Conservation (phyloP, 2,113 vertebrate species). For the Ibidorhyncha struthersii region DNA sequence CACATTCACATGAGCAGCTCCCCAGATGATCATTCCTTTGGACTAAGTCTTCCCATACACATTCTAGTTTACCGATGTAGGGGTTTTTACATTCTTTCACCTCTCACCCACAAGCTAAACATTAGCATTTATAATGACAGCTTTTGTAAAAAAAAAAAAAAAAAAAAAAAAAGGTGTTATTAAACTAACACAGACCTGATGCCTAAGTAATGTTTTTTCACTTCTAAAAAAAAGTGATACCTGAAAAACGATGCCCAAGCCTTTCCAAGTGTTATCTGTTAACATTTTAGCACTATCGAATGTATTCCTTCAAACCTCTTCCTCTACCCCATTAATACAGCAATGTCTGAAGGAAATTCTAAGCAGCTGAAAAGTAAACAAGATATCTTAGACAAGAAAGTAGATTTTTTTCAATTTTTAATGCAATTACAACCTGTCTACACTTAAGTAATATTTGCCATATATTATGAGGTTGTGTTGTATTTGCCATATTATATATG, state of each 20-base stretch:
- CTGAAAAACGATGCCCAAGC: neutral
- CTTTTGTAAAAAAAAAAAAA: neutral
- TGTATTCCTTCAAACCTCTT: neutral
- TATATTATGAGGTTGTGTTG: neutral
- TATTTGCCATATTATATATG: neutral
- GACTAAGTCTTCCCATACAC: neutral
- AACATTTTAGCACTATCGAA: neutral
- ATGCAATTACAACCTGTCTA: neutral
- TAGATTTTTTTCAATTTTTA: neutral
- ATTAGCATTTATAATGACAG: conserved; percentile 15
- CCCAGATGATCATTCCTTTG: neutral
- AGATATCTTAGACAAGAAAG: neutral
- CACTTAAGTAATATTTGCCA: neutral
- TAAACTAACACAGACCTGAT: neutral
- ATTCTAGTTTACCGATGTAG: neutral
- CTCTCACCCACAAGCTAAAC: conserved; percentile 9
- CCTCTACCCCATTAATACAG: neutral
- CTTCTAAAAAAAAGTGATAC: neutral
- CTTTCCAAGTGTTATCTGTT: neutral
- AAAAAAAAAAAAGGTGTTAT: neutral
- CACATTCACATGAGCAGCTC: neutral
- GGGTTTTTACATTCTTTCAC: neutral
- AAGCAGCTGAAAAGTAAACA: neutral
- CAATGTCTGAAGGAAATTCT: neutral
- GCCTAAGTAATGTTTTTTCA: neutral